Evolutionary conservation across 2,888 invertebrate genomes (phyloP), one percentile per base, ranked within the genome.

Genomic region (Cantharis rustica): DNA sequence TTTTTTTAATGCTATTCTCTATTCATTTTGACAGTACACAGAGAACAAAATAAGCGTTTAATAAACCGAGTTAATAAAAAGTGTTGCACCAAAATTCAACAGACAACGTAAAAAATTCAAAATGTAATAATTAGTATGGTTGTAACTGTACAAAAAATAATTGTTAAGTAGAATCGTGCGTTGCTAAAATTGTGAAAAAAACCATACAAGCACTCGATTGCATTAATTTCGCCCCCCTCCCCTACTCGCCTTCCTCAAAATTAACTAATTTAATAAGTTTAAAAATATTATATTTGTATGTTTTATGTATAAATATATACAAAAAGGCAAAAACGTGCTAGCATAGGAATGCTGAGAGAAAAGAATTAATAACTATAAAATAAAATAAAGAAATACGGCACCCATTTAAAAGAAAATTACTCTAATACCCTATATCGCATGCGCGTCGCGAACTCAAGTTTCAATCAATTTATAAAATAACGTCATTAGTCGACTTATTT

Each of bases 301-400:
- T 47, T n/a, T 47, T 47, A 47, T 47, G 47, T 47, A 47, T 47
- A 47, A 66, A 66, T 66, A 66, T 66, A 66, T 73, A 73, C 20
- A 64, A 66, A 61, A 70, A 61, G 61, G 31, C 23, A 70, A 10
- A 75, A 69, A 62, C 69, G 69, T 23, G 62, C 69, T 71, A 75
- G 47, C 17, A 71, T 16, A 75, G 75, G 75, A 75, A 75, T 75
- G 75, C 75, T 75, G 75, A 75, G 75, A 75, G 70, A 70, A 75
- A 47, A 75, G 66, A 74, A 75, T 66, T 66, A 66, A 23, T 66
- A 20, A 20, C 23, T 20, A 66, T 17, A 66, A 20, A 20, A 66
- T 20, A 66, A 66, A 63, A 17, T 11, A 20, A 66, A 20, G n/a
- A 20, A 66, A 66, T 66, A 63, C 63, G 16, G 64, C 64, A 23